Percentiles rank a stretch among this genome's conserved stretches.
phyloP scores from a whole-genome alignment of 2,113 vertebrate genomes.

The Polypterus senegalus region DNA sequence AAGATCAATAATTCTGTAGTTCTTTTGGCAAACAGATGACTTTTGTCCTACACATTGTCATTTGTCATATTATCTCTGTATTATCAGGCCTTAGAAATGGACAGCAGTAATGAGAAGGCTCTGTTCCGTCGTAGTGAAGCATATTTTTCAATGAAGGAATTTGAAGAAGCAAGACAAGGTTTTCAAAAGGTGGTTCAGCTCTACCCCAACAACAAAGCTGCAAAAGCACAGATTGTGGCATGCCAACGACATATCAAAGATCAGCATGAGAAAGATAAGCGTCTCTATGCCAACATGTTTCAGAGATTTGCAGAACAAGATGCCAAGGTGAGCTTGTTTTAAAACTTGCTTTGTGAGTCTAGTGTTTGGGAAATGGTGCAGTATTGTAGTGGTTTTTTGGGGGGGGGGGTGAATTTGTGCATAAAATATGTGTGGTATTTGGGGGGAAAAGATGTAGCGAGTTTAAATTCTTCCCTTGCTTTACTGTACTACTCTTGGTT shows the following conservation, averaged over 20 bases:
- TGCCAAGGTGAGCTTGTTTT: conserved; percentile 53
- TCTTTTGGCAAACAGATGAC: too few relatives aligned
- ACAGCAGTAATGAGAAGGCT: conserved; percentile 80
- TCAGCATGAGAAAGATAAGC: conserved; percentile 87
- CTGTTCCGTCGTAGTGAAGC: conserved; percentile 88
- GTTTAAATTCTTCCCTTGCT: too few relatives aligned
- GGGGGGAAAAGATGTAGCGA: too few relatives aligned
- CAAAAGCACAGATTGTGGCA: conserved; percentile 66
- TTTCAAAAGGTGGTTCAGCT: conserved; percentile 80
- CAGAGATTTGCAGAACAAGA: conserved; percentile 82
- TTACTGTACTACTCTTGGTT: too few relatives aligned
- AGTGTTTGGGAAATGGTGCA: too few relatives aligned
- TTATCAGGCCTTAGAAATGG: conserved; percentile 70
- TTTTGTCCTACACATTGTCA: not conserved
- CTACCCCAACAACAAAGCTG: conserved; percentile 88
- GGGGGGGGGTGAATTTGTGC: too few relatives aligned
- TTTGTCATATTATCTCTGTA: not conserved
- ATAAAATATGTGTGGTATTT: too few relatives aligned
- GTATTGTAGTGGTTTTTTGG: too few relatives aligned
- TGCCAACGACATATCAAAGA: conserved; percentile 82
- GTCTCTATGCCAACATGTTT: conserved; percentile 95
- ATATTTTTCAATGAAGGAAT: conserved; percentile 75
- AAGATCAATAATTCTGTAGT: too few relatives aligned
- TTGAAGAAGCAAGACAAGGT: conserved; percentile 69
- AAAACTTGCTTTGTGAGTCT: too few relatives aligned